Percentiles rank a stretch among this genome's conserved stretches.
Conservation (phyloP, 2,888 invertebrate species). For the Endotricha flammealis region DNA sequence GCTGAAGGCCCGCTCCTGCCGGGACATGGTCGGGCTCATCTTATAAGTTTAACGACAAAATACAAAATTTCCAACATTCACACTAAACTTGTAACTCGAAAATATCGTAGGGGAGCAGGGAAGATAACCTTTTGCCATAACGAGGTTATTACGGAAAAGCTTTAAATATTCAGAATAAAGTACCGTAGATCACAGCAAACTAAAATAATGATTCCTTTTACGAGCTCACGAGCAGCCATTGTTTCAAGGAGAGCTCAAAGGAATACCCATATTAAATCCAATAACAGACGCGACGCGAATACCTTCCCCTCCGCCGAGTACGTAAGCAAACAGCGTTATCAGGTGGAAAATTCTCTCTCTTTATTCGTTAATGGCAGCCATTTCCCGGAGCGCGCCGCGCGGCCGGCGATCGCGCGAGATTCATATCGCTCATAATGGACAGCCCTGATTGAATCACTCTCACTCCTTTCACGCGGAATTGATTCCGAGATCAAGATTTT, state of each 20-base stretch:
- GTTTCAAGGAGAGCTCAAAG: slow-evolving; percentile 24
- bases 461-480: slow-evolving; percentile 50
- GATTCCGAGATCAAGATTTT: slow-evolving; percentile 45
- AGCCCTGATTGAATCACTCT: slow-evolving; percentile 56
- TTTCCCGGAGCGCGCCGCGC: slow-evolving; percentile 31
- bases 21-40: too few relatives aligned
- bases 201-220: slow-evolving; percentile 25
- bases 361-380: slow-evolving; percentile 55
- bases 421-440: slow-evolving; percentile 53
- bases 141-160: too few relatives aligned
- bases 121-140: too few relatives aligned
- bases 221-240: slow-evolving; percentile 16
- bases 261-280: slow-evolving; percentile 32
- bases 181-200: background rate
- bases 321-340: slow-evolving; percentile 46
- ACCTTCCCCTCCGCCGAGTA: slow-evolving; percentile 25
- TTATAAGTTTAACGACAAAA: too few relatives aligned
- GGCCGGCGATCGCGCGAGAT: slow-evolving; percentile 30
- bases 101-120: too few relatives aligned
- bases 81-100: too few relatives aligned
- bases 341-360: slow-evolving; percentile 53
- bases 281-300: slow-evolving; percentile 34
- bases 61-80: too few relatives aligned
- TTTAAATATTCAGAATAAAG: too few relatives aligned
- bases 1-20: too few relatives aligned